These are phyloP conservation scores for Pemphredon lugubris DNA, from an alignment of 2,888 invertebrate species.

Conservation along the genomic window DNA sequence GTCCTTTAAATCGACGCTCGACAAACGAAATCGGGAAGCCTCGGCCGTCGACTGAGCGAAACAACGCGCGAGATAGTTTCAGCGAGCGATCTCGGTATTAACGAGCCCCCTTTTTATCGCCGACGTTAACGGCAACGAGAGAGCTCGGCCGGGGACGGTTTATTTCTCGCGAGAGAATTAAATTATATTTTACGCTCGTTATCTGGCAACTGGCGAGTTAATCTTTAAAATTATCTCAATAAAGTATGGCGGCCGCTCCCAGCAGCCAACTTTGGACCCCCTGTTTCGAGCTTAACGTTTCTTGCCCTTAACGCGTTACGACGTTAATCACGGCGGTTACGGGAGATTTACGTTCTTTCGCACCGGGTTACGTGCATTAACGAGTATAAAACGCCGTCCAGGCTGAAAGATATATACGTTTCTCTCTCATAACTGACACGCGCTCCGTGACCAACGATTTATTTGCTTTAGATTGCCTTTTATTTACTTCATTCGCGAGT, in stretches of 20 bases:
- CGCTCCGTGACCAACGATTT: slow-evolving; percentile 24
- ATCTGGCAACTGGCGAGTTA: slow-evolving; percentile 36
- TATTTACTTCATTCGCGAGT: slow-evolving; percentile 5
- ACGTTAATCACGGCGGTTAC: slow-evolving; percentile 41
- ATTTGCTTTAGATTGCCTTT: slow-evolving; percentile 10
- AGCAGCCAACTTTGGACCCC: slow-evolving; percentile 4
- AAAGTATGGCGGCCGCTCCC: slow-evolving; percentile 14
- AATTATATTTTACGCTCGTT: slow-evolving; percentile 47
- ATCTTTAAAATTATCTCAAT: slow-evolving; percentile 48
- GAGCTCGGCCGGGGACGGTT: not conserved
- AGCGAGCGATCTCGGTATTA: slow-evolving; percentile 30
- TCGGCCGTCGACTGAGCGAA: too few relatives aligned
- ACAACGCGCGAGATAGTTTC: slow-evolving; percentile 1
- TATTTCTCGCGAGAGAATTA: slow-evolving; percentile 36
- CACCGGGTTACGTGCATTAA: slow-evolving; percentile 34
- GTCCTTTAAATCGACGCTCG: too few relatives aligned
- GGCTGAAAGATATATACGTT: slow-evolving; percentile 15
- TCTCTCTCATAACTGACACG: slow-evolving; percentile 29
- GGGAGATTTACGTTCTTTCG: slow-evolving; percentile 39
- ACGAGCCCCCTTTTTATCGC: slow-evolving; percentile 8
- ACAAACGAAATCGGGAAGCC: too few relatives aligned
- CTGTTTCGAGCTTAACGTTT: slow-evolving; percentile 34
- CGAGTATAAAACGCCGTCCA: slow-evolving; percentile 22
- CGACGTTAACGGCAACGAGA: slow-evolving; percentile 18
- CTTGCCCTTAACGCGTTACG: slow-evolving; percentile 16